Evolutionary conservation across 2,113 vertebrate genomes (phyloP), one percentile per base, ranked within the genome.

Genomic region (Bubo bubo): DNA sequence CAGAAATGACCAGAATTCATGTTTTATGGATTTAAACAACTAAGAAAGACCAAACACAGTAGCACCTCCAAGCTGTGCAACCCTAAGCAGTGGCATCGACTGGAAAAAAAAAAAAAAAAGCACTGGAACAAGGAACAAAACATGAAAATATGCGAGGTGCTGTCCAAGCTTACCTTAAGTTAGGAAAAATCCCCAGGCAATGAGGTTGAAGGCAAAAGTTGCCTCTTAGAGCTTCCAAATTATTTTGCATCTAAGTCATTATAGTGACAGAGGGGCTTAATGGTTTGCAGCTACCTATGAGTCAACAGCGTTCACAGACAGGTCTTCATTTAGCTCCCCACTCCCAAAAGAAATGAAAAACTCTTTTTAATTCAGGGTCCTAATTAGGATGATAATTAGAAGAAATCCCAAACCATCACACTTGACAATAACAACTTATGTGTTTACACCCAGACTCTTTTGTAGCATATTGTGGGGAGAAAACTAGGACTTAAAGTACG

Each of bases 101-200:
- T 1, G 4, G 58, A 27, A 5, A 30, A 75, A 81, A 43, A 43
- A 62, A 27, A 5, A 30, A 49, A 58, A 45, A 9, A 37, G 6
- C 24, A 52, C 39, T 53, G 24, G 55, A 75, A 67, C 37, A 86
- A 35, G 23, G 66, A 94, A 59, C 2, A 84, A 60, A 77, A 53
- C 2, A 15, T 1, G 9, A 1, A 1, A 80, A 53, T 10, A 3
- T 12, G 5, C 0, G 0, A 94, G 39, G 34, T 24, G 56, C 26
- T 67, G 53, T 41, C 32, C 14, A 77, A 71, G 14, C 28, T 47
- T 45, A 37, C 45, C 23, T 81, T 60, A 59, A 8, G 14, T 75
- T 68, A 32, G 14, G 14, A 7, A 41, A 88, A 81, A 47, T 13
- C 34, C 34, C 81, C 43, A 79, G 53, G 49, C 19, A 70, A 71